Percentiles rank a stretch among this genome's conserved stretches.
phyloP scores from a whole-genome alignment of 92 coral and sea anemone genomes.

The Palythoa caribaeorum region DNA sequence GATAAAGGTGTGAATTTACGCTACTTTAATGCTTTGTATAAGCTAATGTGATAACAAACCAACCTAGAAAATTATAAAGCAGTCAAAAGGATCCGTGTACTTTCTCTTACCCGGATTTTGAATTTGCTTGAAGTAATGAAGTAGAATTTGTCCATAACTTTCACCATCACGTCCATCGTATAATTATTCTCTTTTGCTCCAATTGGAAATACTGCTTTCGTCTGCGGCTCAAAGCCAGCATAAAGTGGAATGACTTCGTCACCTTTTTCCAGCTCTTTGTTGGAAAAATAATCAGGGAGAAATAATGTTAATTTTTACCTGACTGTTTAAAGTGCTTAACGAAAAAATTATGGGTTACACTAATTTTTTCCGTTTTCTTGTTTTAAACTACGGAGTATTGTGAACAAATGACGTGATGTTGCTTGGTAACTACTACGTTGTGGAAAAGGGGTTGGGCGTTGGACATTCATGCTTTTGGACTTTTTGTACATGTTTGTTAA shows the following conservation, averaged over 20 bases:
- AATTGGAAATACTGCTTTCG: constrained; percentile 78
- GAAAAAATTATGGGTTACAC: too few species aligned
- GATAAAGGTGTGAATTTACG: too few species aligned
- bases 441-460: too few species aligned
- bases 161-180: constrained; percentile 80
- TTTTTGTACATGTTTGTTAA: too few species aligned
- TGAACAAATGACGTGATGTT: too few species aligned
- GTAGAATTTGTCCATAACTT: constrained; percentile 77
- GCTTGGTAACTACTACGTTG: too few species aligned
- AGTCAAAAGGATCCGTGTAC: neutral
- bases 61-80: neutral
- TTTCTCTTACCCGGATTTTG: constrained; percentile 72
- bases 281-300: neutral
- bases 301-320: neutral
- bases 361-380: too few species aligned
- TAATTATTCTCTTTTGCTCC: constrained; percentile 85
- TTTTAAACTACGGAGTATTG: too few species aligned
- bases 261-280: constrained; percentile 76
- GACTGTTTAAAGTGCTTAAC: neutral
- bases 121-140: constrained; percentile 62
- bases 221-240: constrained; percentile 73
- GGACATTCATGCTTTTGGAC: too few species aligned
- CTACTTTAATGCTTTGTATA: too few species aligned
- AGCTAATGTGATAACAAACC: too few species aligned
- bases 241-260: constrained; percentile 72